Evolutionary conservation across 2,113 vertebrate species (phyloP).

Genomic region (Periophthalmus modestus): DNA sequence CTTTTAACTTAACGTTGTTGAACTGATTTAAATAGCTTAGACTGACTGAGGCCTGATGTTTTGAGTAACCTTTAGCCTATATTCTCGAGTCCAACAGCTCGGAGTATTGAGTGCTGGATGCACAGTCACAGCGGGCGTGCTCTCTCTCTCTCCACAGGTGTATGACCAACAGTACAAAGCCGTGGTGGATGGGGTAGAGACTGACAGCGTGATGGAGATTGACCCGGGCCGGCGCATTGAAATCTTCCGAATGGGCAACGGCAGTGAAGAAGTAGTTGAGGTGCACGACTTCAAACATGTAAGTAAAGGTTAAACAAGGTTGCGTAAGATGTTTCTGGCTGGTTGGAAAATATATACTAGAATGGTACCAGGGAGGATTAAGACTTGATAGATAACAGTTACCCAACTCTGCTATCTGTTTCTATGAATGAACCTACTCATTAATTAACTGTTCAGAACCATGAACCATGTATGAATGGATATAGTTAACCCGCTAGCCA

Average conservation of each 20-base stretch:
- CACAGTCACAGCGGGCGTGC: background rate
- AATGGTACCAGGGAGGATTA: conserved; percentile 15
- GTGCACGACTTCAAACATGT: conserved; percentile 96
- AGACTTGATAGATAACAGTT: conserved; percentile 22
- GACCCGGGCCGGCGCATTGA: conserved; percentile 83
- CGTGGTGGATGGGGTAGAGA: conserved; percentile 84
- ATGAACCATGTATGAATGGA: background rate
- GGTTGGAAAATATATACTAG: conserved; percentile 9
- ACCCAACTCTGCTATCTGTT: conserved; percentile 38
- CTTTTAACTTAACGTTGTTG: background rate
- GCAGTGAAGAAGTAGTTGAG: conserved; percentile 89
- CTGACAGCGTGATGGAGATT: conserved; percentile 89
- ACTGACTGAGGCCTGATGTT: conserved; percentile 1
- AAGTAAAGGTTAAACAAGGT: conserved; percentile 61
- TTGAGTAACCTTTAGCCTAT: conserved; percentile 6
- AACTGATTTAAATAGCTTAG: background rate
- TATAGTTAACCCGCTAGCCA: no score
- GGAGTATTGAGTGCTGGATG: background rate
- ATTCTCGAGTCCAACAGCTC: conserved; percentile 4
- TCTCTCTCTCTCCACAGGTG: conserved; percentile 76
- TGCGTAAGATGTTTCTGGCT: background rate
- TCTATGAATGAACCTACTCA: background rate
- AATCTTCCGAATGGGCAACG: conserved; percentile 88
- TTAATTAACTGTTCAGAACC: no score
- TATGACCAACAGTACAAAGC: conserved; percentile 89